These are phyloP conservation scores for Notamacropus eugenii DNA, from an alignment of 2,797 vertebrate species.

Conservation along the genomic window DNA sequence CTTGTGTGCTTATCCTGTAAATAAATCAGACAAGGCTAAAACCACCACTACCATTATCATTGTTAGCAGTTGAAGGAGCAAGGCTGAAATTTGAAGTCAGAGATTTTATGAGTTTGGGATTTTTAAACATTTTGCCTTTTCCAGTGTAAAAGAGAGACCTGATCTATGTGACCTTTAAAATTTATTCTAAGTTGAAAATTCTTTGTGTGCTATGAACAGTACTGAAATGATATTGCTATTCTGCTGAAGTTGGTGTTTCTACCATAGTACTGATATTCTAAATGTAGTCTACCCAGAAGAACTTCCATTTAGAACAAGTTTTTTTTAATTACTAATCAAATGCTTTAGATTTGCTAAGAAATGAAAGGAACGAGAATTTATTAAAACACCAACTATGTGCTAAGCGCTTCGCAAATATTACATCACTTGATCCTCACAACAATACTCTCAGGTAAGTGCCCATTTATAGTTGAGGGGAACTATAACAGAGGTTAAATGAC, in stretches of 20 bases:
- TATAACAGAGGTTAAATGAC: background rate
- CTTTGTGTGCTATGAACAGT: constrained; percentile 26
- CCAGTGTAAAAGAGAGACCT: background rate
- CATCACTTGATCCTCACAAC: background rate
- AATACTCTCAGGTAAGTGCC: background rate
- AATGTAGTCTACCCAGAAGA: background rate
- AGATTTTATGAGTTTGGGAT: constrained; percentile 63
- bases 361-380: background rate
- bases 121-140: constrained; percentile 48
- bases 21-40: constrained; percentile 61
- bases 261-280: background rate
- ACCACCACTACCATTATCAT: constrained; percentile 66
- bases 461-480: background rate
- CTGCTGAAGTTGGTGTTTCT: background rate
- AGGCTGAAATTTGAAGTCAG: constrained; percentile 58
- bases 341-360: background rate
- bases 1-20: constrained; percentile 67
- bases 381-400: background rate
- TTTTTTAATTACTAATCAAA: background rate
- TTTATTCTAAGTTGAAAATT: background rate
- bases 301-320: background rate
- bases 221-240: background rate
- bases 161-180: background rate
- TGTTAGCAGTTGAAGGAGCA: constrained; percentile 45
- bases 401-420: background rate